These are phyloP conservation scores for Caenorhabditis macrosperma DNA, from an alignment of 2,888 invertebrate species.

Conservation along the genomic window DNA sequence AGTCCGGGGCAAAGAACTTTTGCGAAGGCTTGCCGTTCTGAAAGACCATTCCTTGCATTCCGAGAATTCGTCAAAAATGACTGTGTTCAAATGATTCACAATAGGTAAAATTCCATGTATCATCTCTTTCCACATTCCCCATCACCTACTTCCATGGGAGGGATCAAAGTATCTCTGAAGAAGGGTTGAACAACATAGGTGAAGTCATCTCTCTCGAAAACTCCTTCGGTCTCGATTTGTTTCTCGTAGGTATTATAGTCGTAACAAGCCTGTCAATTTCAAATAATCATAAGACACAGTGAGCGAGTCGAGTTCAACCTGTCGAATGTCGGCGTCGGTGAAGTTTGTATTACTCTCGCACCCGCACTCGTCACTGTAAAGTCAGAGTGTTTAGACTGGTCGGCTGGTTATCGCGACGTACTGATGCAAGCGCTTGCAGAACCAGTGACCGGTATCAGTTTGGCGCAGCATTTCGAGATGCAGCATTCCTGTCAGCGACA, in stretches of 20 bases:
- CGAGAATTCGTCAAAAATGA: too few species aligned
- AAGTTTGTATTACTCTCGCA: constrained; percentile 67
- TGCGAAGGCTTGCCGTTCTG: constrained; percentile 57
- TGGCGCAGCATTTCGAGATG: constrained; percentile 68
- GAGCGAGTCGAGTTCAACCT: constrained; percentile 12
- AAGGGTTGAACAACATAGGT: constrained; percentile 73
- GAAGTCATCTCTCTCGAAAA: constrained; percentile 72
- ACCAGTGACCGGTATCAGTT: constrained; percentile 67
- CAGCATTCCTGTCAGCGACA: constrained; percentile 68
- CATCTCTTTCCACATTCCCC: too few species aligned
- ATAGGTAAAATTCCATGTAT: neutral
- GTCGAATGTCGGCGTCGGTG: constrained; percentile 62
- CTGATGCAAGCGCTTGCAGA: constrained; percentile 68
- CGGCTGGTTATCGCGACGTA: constrained; percentile 29
- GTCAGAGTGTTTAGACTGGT: constrained; percentile 7
- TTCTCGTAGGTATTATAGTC: constrained; percentile 67
- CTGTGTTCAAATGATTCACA: too few species aligned
- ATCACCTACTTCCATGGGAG: constrained; percentile 67
- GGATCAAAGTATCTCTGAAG: constrained; percentile 66
- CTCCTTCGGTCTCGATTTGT: constrained; percentile 60
- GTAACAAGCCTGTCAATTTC: constrained; percentile 46
- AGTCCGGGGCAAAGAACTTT: constrained; percentile 73
- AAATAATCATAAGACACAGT: neutral
- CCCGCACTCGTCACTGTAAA: constrained; percentile 69
- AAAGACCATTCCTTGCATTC: neutral